Evolutionary conservation across 2,113 vertebrate genomes (phyloP).

Genomic region (Burhinus bistriatus): DNA sequence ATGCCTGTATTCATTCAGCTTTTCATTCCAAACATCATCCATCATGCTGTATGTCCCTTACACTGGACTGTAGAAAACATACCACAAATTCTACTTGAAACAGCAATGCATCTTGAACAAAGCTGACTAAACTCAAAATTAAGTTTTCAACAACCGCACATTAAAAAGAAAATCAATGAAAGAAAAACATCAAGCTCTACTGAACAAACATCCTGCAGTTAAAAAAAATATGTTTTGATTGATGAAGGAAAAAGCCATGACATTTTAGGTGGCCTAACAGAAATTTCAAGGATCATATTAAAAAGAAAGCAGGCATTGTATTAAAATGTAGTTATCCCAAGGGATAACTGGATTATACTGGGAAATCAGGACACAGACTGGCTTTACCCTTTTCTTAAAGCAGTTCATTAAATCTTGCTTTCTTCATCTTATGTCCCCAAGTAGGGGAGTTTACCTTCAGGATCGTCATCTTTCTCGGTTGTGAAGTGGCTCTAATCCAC

Average conservation of each 20-base stretch:
- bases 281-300: slow-evolving; percentile 27
- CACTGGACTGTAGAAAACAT: not conserved
- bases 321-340: slow-evolving; percentile 15
- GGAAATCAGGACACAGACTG: not conserved
- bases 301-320: slow-evolving; percentile 48
- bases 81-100: slow-evolving; percentile 32
- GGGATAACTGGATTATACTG: slow-evolving; percentile 5
- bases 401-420: slow-evolving; percentile 12
- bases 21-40: slow-evolving; percentile 59
- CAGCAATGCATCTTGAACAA: slow-evolving; percentile 40
- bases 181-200: slow-evolving; percentile 39
- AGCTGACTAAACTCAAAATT: slow-evolving; percentile 59
- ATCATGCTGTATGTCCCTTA: slow-evolving; percentile 20
- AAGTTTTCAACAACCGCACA: slow-evolving; percentile 43
- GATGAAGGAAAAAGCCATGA: slow-evolving; percentile 53
- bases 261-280: slow-evolving; percentile 47
- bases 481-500: not conserved
- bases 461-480: not conserved
- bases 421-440: not conserved
- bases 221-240: slow-evolving; percentile 55
- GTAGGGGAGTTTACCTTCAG: not conserved
- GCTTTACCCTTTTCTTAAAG: not conserved
- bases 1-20: slow-evolving; percentile 20
- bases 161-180: slow-evolving; percentile 60
- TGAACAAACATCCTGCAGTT: slow-evolving; percentile 60